phyloP scores from a whole-genome alignment of 2,113 vertebrate genomes.

The Phaetusa simplex region DNA sequence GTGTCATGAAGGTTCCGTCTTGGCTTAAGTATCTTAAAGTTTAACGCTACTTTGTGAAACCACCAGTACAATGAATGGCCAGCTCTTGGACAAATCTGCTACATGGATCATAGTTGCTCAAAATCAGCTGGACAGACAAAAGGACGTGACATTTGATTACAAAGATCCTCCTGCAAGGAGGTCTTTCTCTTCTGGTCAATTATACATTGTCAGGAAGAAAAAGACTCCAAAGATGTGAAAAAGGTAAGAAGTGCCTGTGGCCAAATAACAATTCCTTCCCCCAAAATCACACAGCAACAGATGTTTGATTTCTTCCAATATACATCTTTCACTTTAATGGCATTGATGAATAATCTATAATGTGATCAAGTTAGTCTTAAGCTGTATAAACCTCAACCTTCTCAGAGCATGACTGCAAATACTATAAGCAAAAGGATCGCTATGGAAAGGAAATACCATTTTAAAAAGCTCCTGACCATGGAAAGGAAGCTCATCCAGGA shows the following conservation, averaged over 20 bases:
- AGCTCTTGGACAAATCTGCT: neutral
- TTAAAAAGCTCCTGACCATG: neutral
- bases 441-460: neutral
- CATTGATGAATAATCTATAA: neutral
- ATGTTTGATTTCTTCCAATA: neutral
- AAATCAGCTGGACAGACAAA: neutral
- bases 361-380: neutral
- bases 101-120: neutral
- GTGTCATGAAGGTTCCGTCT: neutral
- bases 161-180: neutral
- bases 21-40: neutral
- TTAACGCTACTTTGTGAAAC: neutral
- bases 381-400: neutral
- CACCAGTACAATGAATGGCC: neutral
- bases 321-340: neutral
- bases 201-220: neutral
- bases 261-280: neutral
- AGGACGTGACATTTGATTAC: neutral
- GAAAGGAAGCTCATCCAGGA: conserved; percentile 22
- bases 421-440: neutral
- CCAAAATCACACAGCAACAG: neutral
- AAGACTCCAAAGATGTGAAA: neutral
- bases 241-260: neutral
- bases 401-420: neutral
- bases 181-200: neutral